Conservation (phyloP, 1,140 invertebrate species). For the Drosophila pallidifrons region DNA sequence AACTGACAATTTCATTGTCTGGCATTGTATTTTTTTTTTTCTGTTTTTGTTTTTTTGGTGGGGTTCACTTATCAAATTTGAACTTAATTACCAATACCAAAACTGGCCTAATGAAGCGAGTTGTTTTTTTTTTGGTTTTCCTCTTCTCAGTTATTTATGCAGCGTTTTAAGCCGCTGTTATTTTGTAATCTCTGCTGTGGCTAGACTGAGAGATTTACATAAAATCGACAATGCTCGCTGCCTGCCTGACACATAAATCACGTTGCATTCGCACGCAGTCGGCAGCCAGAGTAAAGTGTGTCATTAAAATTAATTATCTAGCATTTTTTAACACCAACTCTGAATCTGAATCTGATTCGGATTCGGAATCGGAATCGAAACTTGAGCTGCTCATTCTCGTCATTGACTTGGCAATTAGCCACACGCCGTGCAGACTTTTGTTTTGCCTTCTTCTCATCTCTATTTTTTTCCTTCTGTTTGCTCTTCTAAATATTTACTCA, state of each 20-base stretch:
- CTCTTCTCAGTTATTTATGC: conserved; percentile 49
- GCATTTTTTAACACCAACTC: conserved; percentile 64
- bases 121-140: conserved; percentile 14
- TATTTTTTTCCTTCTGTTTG: conserved; percentile 15
- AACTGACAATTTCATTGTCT: conserved; percentile 62
- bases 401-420: conserved; percentile 64
- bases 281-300: conserved; percentile 54
- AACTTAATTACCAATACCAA: conserved; percentile 69
- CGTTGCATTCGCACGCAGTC: conserved; percentile 66
- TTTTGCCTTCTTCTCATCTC: conserved; percentile 20
- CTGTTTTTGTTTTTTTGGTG: conserved; percentile 8
- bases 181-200: conserved; percentile 62
- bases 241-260: conserved; percentile 61
- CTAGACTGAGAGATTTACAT: conserved; percentile 47
- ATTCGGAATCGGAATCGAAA: background rate
- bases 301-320: conserved; percentile 83
- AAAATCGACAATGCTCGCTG: conserved; percentile 4
- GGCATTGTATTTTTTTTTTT: background rate
- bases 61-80: conserved; percentile 73
- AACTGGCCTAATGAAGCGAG: conserved; percentile 63
- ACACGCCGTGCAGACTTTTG: conserved; percentile 61
- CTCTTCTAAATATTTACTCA: conserved; percentile 72
- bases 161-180: conserved; percentile 56
- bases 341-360: background rate
- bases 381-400: too few species aligned